Conservation (phyloP, 2,888 invertebrate genomes). For the Sarcophaga caerulescens region DNA sequence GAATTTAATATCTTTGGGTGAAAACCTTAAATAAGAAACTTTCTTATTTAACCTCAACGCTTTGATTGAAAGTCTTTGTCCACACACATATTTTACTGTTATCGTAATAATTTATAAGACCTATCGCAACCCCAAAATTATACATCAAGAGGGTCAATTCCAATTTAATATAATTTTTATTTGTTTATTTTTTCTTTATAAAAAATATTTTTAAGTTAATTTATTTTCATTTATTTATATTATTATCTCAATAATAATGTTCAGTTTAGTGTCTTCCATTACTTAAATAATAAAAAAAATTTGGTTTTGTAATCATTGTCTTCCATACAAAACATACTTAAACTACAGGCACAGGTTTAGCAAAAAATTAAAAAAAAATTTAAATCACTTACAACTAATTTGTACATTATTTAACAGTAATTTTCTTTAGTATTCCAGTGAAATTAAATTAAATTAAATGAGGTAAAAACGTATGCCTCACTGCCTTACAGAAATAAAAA, state of each 20-base stretch:
- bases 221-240: constrained; percentile 36
- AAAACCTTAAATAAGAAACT: no score
- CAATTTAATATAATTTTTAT: background rate
- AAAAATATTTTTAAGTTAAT: constrained; percentile 18
- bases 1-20: no score
- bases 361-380: constrained; percentile 67
- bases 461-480: constrained; percentile 72
- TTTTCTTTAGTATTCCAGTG: background rate
- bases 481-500: constrained; percentile 62
- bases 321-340: constrained; percentile 66
- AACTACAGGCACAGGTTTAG: constrained; percentile 64
- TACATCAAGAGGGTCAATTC: background rate
- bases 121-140: no score
- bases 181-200: background rate
- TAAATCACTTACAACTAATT: constrained; percentile 63
- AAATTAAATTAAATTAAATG: constrained; percentile 56
- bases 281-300: constrained; percentile 60
- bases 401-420: constrained; percentile 60
- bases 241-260: constrained; percentile 34
- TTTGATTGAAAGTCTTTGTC: no score
- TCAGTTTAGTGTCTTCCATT: constrained; percentile 69
- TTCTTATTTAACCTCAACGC: no score
- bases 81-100: no score
- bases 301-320: constrained; percentile 73
- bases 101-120: no score